These are phyloP conservation scores for Amblyjoppa proteus DNA, from an alignment of 2,888 invertebrate genomes.

Conservation along the genomic window DNA sequence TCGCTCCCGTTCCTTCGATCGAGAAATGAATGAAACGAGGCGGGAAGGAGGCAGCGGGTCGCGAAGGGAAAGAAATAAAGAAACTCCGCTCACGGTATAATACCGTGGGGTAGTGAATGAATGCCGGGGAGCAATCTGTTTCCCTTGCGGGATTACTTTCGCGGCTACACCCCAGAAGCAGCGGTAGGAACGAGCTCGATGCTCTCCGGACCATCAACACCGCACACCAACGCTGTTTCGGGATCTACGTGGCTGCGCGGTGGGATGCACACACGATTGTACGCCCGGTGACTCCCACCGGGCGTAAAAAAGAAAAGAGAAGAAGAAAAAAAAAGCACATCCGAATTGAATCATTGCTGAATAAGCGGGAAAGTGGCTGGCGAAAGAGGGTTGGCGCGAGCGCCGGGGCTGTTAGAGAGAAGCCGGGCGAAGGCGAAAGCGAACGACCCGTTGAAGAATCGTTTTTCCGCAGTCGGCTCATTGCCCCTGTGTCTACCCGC, in stretches of 20 bases:
- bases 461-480: slow-evolving; percentile 61
- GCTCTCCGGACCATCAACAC: slow-evolving; percentile 57
- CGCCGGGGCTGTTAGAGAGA: neutral
- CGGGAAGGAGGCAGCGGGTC: slow-evolving; percentile 45
- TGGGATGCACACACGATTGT: slow-evolving; percentile 54
- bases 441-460: slow-evolving; percentile 65
- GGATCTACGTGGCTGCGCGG: slow-evolving; percentile 43
- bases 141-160: slow-evolving; percentile 84
- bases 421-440: slow-evolving; percentile 49
- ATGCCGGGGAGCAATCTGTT: slow-evolving; percentile 83
- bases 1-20: slow-evolving; percentile 46
- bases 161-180: slow-evolving; percentile 73
- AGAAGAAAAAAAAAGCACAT: slow-evolving; percentile 70
- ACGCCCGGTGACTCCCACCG: slow-evolving; percentile 68
- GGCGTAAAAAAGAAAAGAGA: slow-evolving; percentile 74
- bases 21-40: slow-evolving; percentile 66
- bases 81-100: slow-evolving; percentile 37
- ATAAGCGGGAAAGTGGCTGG: slow-evolving; percentile 84
- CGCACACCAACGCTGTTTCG: slow-evolving; percentile 58
- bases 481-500: slow-evolving; percentile 34
- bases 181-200: slow-evolving; percentile 69
- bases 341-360: slow-evolving; percentile 85
- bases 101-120: slow-evolving; percentile 74
- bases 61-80: slow-evolving; percentile 85
- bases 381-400: slow-evolving; percentile 68